Evolutionary conservation across 1,140 invertebrate genomes (phyloP).

Genomic region (Lepidurus arcticus): DNA sequence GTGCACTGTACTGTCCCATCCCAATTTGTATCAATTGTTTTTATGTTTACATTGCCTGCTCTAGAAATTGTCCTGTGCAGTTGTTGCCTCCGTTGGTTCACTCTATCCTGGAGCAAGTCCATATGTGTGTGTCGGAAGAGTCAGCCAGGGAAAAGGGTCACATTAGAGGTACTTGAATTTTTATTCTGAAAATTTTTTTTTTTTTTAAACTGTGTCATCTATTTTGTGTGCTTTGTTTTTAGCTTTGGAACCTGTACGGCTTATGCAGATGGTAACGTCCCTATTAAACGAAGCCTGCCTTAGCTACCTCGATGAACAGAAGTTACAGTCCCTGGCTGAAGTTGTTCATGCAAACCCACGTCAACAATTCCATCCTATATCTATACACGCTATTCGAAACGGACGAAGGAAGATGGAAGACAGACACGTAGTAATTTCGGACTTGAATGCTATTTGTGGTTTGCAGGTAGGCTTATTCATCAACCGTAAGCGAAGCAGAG

Average conservation of each 20-base stretch:
- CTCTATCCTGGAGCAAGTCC: slow-evolving; percentile 59
- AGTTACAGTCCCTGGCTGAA: slow-evolving; percentile 36
- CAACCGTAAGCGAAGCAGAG: neutral
- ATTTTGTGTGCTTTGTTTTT: slow-evolving; percentile 40
- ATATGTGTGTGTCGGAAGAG: slow-evolving; percentile 35
- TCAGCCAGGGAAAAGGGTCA: neutral
- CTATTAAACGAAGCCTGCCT: slow-evolving; percentile 63
- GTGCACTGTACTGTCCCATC: slow-evolving; percentile 22
- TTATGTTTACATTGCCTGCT: neutral
- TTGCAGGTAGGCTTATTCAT: slow-evolving; percentile 49
- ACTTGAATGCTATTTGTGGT: slow-evolving; percentile 54
- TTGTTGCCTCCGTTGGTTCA: slow-evolving; percentile 58
- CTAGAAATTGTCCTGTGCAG: slow-evolving; percentile 59
- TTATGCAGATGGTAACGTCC: slow-evolving; percentile 64
- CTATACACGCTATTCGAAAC: slow-evolving; percentile 67
- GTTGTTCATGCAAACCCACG: slow-evolving; percentile 40
- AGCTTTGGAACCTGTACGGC: slow-evolving; percentile 62
- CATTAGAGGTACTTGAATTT: neutral
- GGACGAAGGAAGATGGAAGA: slow-evolving; percentile 79
- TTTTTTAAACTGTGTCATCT: neutral
- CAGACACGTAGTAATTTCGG: slow-evolving; percentile 63
- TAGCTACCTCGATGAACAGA: slow-evolving; percentile 57
- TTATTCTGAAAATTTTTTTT: neutral
- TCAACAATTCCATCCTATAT: slow-evolving; percentile 50
- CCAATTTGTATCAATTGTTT: slow-evolving; percentile 35